Conservation (phyloP, 2,113 vertebrate species). For the Dasyurus viverrinus region DNA sequence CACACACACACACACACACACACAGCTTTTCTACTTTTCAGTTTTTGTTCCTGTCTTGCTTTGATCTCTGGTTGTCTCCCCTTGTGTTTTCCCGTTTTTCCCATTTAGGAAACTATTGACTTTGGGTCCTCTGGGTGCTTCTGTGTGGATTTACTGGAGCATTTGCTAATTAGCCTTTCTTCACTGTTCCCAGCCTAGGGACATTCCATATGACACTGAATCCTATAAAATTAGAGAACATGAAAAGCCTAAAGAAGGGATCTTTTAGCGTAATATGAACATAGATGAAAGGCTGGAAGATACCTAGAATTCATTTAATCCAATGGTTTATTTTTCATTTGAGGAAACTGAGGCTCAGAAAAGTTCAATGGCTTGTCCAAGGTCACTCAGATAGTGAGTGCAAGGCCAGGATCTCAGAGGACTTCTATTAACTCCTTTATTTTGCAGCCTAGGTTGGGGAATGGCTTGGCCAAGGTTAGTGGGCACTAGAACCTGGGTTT, state of each 20-base stretch:
- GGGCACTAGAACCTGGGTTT: background rate
- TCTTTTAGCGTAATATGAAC: background rate
- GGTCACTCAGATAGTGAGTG: background rate
- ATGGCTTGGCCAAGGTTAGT: background rate
- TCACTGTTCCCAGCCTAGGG: background rate
- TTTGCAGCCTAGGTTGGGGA: background rate
- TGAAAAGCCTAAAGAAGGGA: background rate
- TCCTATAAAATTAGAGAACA: background rate
- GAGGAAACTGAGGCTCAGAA: background rate
- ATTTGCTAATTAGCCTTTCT: background rate
- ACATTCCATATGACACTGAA: background rate
- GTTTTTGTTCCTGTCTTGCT: background rate
- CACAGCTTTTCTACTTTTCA: background rate
- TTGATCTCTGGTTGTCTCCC: background rate
- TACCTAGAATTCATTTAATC: background rate
- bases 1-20: background rate
- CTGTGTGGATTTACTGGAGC: background rate
- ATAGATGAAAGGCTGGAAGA: background rate
- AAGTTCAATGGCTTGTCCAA: background rate
- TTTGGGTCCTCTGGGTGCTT: background rate
- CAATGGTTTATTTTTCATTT: background rate
- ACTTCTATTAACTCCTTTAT: background rate
- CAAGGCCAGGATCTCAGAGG: background rate
- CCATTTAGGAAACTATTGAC: background rate
- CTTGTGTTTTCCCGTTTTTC: background rate